Evolutionary conservation across 2,888 invertebrate species (phyloP).

Genomic region (Rhaphigaster nebulosa): DNA sequence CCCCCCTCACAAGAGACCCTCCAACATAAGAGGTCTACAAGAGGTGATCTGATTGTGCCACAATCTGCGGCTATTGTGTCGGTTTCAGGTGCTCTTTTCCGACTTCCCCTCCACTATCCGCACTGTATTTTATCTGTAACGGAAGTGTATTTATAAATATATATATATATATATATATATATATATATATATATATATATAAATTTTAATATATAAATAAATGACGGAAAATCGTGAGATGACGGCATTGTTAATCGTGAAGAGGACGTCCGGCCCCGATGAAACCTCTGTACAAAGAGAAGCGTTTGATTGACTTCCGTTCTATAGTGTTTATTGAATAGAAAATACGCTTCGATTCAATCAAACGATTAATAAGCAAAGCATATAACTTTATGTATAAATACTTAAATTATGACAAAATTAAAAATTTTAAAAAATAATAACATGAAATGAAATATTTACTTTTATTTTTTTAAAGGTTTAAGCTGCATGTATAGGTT

Average conservation of each 20-base stretch:
- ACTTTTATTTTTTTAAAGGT: too few relatives aligned
- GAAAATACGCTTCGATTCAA: background rate
- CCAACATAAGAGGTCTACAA: conserved; percentile 4
- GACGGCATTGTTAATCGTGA: background rate
- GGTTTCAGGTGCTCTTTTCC: conserved; percentile 35
- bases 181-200: too few relatives aligned
- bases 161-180: too few relatives aligned
- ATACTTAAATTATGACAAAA: too few relatives aligned
- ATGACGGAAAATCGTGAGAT: background rate
- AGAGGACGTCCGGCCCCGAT: background rate
- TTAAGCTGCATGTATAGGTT: too few relatives aligned
- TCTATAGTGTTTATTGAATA: background rate
- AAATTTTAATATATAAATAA: background rate
- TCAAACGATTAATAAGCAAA: background rate
- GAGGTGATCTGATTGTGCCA: conserved; percentile 32
- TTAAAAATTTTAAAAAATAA: too few relatives aligned
- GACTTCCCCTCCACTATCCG: background rate
- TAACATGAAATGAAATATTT: too few relatives aligned
- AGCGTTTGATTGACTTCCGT: background rate
- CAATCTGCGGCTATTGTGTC: conserved; percentile 33
- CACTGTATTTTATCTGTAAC: background rate
- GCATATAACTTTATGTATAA: background rate
- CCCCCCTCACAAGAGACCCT: background rate
- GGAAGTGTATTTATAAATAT: background rate
- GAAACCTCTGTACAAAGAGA: background rate